These are phyloP conservation scores for Melanostoma mellinum DNA, from an alignment of 2,888 invertebrate species.

Conservation along the genomic window DNA sequence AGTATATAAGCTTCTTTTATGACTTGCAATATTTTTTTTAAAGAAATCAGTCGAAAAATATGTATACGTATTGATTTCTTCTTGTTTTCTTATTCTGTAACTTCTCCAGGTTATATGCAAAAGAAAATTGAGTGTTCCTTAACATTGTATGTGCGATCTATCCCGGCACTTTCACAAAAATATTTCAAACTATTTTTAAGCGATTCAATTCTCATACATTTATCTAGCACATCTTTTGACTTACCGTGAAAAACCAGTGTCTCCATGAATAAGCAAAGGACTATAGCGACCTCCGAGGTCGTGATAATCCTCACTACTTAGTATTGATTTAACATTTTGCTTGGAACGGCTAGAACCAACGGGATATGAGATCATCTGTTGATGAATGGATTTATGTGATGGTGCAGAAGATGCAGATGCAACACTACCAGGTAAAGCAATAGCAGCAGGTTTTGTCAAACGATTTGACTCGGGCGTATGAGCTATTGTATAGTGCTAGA, in stretches of 20 bases:
- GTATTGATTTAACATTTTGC: conserved; percentile 63
- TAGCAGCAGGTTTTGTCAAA: conserved; percentile 79
- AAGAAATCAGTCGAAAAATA: no score
- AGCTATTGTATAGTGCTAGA: conserved; percentile 94
- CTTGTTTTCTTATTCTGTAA: no score
- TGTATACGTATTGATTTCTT: no score
- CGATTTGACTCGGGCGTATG: conserved; percentile 94
- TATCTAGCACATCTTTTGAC: conserved; percentile 40
- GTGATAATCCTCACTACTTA: conserved; percentile 58
- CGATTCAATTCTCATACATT: neutral
- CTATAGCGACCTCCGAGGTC: conserved; percentile 70
- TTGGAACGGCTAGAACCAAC: conserved; percentile 66
- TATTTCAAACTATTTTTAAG: no score
- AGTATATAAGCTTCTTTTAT: no score
- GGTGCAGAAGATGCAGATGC: conserved; percentile 73
- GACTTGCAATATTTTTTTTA: no score
- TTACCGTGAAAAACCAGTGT: conserved; percentile 78
- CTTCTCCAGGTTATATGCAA: no score
- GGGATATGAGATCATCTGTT: conserved; percentile 82
- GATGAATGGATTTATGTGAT: conserved; percentile 77
- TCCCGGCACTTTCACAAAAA: no score
- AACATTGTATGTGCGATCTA: no score
- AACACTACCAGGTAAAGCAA: conserved; percentile 73
- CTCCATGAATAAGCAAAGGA: conserved; percentile 76
- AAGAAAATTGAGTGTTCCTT: no score